A percentile compares a stretch with the other conserved stretches of the same genome.
phyloP scores from a whole-genome alignment of 2,888 invertebrate genomes.

The Mythimna ferrago region DNA sequence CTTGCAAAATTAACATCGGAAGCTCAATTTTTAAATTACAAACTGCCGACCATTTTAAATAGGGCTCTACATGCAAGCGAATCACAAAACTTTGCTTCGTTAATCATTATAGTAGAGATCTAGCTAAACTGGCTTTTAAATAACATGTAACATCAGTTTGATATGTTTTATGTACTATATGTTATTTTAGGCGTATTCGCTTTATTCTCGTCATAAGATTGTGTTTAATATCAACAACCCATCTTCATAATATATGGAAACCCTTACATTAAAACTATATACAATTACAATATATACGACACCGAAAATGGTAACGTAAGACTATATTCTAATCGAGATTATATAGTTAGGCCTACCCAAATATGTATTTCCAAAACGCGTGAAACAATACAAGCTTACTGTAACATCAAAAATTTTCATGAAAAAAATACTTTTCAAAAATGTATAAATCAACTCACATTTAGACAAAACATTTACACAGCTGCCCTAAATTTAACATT shows the following conservation, averaged over 20 bases:
- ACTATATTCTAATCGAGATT: conserved; percentile 79
- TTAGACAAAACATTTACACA: conserved; percentile 56
- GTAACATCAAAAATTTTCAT: conserved; percentile 58
- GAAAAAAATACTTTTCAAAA: conserved; percentile 41
- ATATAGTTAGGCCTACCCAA: conserved; percentile 83
- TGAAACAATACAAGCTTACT: conserved; percentile 68
- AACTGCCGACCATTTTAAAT: conserved; percentile 67
- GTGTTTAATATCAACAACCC: conserved; percentile 77
- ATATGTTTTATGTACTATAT: conserved; percentile 90
- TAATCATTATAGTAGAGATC: conserved; percentile 56
- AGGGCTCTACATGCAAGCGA: conserved; percentile 60
- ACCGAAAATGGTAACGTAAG: conserved; percentile 83
- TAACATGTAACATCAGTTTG: conserved; percentile 81
- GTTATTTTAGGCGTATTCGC: conserved; percentile 81
- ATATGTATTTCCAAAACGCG: conserved; percentile 70
- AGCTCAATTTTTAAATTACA: conserved; percentile 78
- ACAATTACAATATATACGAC: conserved; percentile 77
- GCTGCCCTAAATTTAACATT: conserved; percentile 68
- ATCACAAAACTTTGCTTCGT: conserved; percentile 59
- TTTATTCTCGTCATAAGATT: conserved; percentile 81
- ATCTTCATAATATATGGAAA: conserved; percentile 75
- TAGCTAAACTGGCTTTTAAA: conserved; percentile 69
- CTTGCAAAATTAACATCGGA: conserved; percentile 85
- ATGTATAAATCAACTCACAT: conserved; percentile 53
- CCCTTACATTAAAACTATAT: conserved; percentile 75